These are phyloP conservation scores for Hydrochoerus hydrochaeris DNA, from an alignment of 2,113 vertebrate species.

Conservation along the genomic window DNA sequence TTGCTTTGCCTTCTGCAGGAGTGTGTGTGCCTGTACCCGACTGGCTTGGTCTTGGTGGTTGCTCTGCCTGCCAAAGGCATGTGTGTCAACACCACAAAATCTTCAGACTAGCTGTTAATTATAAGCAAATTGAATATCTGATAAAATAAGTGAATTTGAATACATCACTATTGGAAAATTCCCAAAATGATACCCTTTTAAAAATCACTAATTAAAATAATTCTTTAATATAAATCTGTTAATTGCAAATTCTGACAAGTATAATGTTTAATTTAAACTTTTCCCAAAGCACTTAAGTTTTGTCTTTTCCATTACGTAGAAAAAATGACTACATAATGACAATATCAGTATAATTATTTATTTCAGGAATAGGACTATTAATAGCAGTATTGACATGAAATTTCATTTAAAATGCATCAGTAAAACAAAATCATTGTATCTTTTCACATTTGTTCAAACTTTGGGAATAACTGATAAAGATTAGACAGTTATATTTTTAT, in stretches of 20 bases:
- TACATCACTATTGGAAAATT: neutral
- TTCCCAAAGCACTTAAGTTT: neutral
- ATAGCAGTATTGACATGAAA: neutral
- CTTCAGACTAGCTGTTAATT: neutral
- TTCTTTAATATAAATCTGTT: neutral
- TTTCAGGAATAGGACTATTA: neutral
- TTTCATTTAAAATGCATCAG: neutral
- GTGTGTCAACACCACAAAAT: neutral
- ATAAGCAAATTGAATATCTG: neutral
- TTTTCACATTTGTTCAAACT: neutral
- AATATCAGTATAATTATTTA: neutral
- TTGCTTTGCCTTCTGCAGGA: no score
- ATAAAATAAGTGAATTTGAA: conserved; percentile 8
- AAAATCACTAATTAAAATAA: neutral
- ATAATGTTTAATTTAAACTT: neutral
- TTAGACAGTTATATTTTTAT: neutral
- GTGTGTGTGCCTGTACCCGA: no score
- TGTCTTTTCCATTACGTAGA: neutral
- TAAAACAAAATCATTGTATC: neutral
- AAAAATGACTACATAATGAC: neutral
- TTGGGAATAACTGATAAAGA: neutral
- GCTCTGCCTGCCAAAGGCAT: no score
- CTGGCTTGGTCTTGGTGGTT: no score
- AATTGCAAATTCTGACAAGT: neutral
- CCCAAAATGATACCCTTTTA: neutral